Evolutionary conservation across 2,797 vertebrate genomes (phyloP), one percentile per base, ranked within the genome.

Genomic region (Saxicola maurus): DNA sequence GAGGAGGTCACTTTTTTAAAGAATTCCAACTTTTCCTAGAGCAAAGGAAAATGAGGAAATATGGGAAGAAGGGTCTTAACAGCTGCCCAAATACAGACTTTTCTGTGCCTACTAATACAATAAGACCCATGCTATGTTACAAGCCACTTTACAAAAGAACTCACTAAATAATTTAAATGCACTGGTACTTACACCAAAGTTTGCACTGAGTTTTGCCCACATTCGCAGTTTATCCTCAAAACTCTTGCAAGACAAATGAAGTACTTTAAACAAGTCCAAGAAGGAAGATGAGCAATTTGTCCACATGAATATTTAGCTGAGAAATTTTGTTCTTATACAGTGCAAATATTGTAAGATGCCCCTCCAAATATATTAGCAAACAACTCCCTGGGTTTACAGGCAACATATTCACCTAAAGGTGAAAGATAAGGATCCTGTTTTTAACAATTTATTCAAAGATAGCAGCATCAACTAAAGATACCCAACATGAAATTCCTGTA

Each of bases 1-100:
- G 62, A 89, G 60, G 89, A 94, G 35, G 69, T 72, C 86, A 82
- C 55, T 90, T 82, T 90, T 93, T 64, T 90, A 28, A 93, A 75
- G 48, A 78, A 91, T 84, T 81, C 11, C 38, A 71, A 7, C 73
- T 77, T 91, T 80, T 75, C 71, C 74, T 78, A 38, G 59, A 82
- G 42, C n/a, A 82, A 35, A 59, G 45, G 62, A 52, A 90, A 90
- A 77, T 79, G 6, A 89, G 30, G 31, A 88, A 60, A 42, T 60
- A 66, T 24, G 13, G 43, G 10, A 52, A 79, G 61, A 65, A 20
- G 1, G 7, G 15, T 52, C 65, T 67, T 78, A 64, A 78, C 21
- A 90, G 73, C 38, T 79, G 51, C 43, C 61, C 0, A 5, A 84
- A 82, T 51, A 60, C 7, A 40, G 20, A 35, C 9, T 89, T 69